Evolutionary conservation across 2,888 invertebrate species (phyloP).

Genomic region (Dryomyza anilis): DNA sequence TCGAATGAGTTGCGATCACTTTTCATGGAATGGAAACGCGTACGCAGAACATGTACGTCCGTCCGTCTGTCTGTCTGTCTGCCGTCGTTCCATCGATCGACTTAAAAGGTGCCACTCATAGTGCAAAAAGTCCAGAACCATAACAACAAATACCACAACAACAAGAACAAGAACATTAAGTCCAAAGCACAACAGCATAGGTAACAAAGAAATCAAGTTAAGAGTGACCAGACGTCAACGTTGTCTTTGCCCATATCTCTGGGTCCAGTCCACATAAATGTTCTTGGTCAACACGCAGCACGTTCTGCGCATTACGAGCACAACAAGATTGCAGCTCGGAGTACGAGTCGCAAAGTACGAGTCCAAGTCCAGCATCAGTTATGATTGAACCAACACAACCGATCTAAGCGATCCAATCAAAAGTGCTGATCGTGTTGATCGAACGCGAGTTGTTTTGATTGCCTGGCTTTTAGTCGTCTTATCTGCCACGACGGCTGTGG

Average conservation of each 20-base stretch:
- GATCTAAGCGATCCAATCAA: no score
- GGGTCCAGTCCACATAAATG: conserved; percentile 15
- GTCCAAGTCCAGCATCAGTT: no score
- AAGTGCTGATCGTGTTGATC: no score
- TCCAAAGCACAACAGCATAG: not conserved
- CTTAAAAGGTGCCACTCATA: conserved; percentile 1
- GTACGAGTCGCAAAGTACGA: no score
- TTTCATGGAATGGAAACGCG: conserved; percentile 1
- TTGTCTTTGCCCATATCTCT: not conserved
- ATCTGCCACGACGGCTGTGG: no score
- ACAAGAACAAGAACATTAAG: not conserved
- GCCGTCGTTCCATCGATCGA: no score
- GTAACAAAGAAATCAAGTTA: not conserved
- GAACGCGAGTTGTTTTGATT: no score
- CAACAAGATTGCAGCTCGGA: not conserved
- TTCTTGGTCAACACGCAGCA: conserved; percentile 11
- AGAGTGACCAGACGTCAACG: not conserved
- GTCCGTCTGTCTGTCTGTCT: no score
- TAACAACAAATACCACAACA: not conserved
- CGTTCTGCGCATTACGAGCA: conserved; percentile 8
- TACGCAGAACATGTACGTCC: not conserved
- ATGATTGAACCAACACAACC: no score
- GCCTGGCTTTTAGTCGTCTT: no score
- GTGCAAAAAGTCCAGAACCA: not conserved
- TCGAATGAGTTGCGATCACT: conserved; percentile 3